Evolutionary conservation across 1,140 invertebrate species (phyloP).

Genomic region (Drosophila mauritiana): DNA sequence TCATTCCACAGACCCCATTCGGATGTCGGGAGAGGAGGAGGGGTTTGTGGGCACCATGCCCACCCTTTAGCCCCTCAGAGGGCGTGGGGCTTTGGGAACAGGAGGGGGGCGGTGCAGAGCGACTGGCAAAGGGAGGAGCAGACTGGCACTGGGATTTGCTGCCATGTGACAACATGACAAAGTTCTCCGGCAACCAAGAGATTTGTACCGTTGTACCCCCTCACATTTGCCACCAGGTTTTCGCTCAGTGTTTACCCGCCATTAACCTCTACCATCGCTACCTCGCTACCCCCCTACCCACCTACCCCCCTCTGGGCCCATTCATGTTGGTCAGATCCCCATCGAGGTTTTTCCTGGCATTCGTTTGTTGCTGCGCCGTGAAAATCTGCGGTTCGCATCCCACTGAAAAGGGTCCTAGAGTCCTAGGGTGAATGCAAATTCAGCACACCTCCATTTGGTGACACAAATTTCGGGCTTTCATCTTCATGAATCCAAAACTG

Average conservation of each 20-base stretch:
- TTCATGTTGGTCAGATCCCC: slow-evolving; percentile 14
- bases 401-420: slow-evolving; percentile 3
- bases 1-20: slow-evolving; percentile 41
- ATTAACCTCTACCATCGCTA: neutral
- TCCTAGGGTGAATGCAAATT: slow-evolving; percentile 15
- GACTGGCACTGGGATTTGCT: slow-evolving; percentile 34
- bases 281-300: neutral
- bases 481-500: slow-evolving; percentile 1
- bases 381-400: slow-evolving; percentile 9
- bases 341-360: slow-evolving; percentile 19
- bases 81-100: neutral
- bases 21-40: neutral
- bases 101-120: neutral
- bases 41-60: no score
- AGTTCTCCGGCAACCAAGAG: slow-evolving; percentile 18
- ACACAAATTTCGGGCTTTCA: slow-evolving; percentile 9
- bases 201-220: neutral
- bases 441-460: slow-evolving; percentile 1
- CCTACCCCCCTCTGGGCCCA: neutral
- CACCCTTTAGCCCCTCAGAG: neutral
- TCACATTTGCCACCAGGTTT: neutral
- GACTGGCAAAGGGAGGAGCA: slow-evolving; percentile 12
- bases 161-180: slow-evolving; percentile 48
- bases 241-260: slow-evolving; percentile 28
- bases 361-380: slow-evolving; percentile 5